Conservation (phyloP, 2,797 vertebrate genomes). For the Phataginus tetradactyla region DNA sequence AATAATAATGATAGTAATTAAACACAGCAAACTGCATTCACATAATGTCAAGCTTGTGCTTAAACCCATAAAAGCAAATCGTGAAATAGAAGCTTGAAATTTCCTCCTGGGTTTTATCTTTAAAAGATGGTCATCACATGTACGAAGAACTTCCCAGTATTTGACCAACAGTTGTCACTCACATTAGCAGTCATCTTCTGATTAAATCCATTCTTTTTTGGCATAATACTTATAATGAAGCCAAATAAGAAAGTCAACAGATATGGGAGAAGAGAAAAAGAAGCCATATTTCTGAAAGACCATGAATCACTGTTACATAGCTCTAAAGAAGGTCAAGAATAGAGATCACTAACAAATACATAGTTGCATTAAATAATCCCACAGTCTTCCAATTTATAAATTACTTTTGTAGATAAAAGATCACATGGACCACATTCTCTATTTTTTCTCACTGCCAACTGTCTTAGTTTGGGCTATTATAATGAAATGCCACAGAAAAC, state of each 20-base stretch:
- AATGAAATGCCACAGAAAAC: neutral
- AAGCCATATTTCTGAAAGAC: neutral
- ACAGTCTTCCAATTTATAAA: neutral
- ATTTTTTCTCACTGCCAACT: neutral
- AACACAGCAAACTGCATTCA: constrained; percentile 84
- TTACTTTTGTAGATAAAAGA: neutral
- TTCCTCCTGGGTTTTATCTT: constrained; percentile 44
- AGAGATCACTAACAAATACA: neutral
- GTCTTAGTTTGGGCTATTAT: neutral
- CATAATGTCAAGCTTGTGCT: constrained; percentile 80
- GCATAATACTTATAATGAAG: neutral
- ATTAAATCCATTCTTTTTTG: neutral
- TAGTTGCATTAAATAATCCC: neutral
- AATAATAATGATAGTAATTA: constrained; percentile 89
- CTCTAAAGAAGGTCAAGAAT: neutral
- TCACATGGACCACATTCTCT: neutral
- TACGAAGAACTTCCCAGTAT: neutral
- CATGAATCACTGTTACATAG: neutral
- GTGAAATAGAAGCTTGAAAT: constrained; percentile 72
- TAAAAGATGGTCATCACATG: constrained; percentile 31
- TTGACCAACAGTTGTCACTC: neutral
- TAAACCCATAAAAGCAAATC: constrained; percentile 79
- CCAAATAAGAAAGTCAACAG: neutral
- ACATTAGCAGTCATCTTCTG: neutral
- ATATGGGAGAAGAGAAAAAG: neutral